Conservation (phyloP, 1,140 invertebrate species). For the Heliconius nattereri region DNA sequence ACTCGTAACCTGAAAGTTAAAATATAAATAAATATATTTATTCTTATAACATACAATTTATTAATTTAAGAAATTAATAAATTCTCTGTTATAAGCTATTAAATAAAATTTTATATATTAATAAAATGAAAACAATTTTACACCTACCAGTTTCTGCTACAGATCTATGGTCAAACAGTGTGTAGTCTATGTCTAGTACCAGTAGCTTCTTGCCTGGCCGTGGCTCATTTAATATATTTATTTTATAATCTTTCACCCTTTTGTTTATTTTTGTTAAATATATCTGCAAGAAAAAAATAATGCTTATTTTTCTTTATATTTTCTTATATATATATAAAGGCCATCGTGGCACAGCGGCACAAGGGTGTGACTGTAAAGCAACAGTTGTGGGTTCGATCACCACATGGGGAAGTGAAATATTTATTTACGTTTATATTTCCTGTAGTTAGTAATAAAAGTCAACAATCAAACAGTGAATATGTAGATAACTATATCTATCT, state of each 20-base stretch:
- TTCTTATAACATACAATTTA: too few species aligned
- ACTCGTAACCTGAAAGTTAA: conserved; percentile 83
- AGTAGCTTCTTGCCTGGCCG: conserved; percentile 93
- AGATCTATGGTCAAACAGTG: conserved; percentile 96
- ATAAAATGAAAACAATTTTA: neutral
- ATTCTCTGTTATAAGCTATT: too few species aligned
- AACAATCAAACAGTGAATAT: too few species aligned
- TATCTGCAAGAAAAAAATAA: conserved; percentile 66
- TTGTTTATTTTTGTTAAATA: conserved; percentile 91
- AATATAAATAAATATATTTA: neutral
- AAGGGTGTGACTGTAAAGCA: too few species aligned
- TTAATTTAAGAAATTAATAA: neutral
- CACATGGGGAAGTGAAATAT: too few species aligned
- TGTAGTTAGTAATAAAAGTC: too few species aligned
- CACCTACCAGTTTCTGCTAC: conserved; percentile 90
- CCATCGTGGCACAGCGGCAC: too few species aligned
- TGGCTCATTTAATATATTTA: conserved; percentile 91
- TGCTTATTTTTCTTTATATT: too few species aligned
- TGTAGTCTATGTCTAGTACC: conserved; percentile 98
- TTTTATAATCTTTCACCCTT: conserved; percentile 92
- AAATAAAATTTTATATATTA: neutral
- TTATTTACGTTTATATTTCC: too few species aligned
- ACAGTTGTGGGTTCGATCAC: too few species aligned
- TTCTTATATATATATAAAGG: neutral
- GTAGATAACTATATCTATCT: neutral